phyloP scores from a whole-genome alignment of 2,797 vertebrate genomes.

The Myotis vivesi region DNA sequence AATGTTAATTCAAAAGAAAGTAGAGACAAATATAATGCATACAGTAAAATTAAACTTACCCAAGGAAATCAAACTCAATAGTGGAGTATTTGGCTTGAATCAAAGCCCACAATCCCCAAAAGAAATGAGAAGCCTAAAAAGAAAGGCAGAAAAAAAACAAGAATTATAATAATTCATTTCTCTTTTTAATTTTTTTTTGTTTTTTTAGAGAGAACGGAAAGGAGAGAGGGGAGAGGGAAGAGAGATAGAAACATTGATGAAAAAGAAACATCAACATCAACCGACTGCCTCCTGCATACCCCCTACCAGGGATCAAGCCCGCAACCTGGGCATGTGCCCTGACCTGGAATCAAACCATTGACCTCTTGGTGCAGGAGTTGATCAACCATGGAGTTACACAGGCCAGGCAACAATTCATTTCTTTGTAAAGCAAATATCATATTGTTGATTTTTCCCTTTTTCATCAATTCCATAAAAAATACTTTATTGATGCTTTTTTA shows the following conservation, averaged over 20 bases:
- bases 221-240: too few species aligned
- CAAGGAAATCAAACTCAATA: slow-evolving; percentile 96
- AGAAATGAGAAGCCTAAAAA: slow-evolving; percentile 93
- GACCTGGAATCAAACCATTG: too few species aligned
- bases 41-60: slow-evolving; percentile 84
- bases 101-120: slow-evolving; percentile 96
- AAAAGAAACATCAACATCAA: too few species aligned
- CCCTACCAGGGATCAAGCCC: too few species aligned
- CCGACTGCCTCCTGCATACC: too few species aligned
- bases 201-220: too few species aligned
- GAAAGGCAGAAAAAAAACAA: slow-evolving; percentile 56
- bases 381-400: too few species aligned
- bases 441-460: neutral
- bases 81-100: slow-evolving; percentile 96
- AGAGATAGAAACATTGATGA: too few species aligned
- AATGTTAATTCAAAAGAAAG: neutral
- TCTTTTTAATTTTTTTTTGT: neutral
- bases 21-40: neutral
- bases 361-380: too few species aligned
- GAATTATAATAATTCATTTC: slow-evolving; percentile 19
- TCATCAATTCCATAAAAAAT: neutral
- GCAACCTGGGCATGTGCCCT: too few species aligned
- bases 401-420: slow-evolving; percentile 1
- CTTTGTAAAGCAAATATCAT: neutral
- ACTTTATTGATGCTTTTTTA: neutral